These are phyloP conservation scores for Theonella swinhoei DNA, from an alignment of 37 sponge, comb jelly and placozoan genomes.

Conservation along the genomic window DNA sequence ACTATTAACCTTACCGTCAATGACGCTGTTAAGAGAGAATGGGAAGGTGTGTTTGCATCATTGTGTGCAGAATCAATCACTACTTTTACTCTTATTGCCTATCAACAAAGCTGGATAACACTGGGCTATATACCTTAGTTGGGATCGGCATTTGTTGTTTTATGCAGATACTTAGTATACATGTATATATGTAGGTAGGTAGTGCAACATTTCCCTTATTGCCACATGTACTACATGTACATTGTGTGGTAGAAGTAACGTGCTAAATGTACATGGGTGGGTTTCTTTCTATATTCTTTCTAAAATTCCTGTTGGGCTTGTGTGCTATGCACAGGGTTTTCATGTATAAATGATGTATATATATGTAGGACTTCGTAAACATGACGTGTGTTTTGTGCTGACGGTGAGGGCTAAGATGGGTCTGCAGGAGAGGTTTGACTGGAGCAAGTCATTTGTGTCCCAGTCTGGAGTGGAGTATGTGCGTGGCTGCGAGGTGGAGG, in stretches of 20 bases:
- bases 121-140: not conserved
- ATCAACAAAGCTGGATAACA: not conserved
- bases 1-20: slow-evolving; percentile 76
- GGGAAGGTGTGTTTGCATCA: slow-evolving; percentile 80
- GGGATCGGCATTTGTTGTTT: no score
- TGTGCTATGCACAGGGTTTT: no score
- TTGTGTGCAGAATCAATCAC: not conserved
- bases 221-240: no score
- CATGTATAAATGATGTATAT: no score
- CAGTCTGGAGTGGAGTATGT: slow-evolving; percentile 88
- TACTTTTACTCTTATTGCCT: no score
- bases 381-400: slow-evolving; percentile 96
- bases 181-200: no score
- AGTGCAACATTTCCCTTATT: no score
- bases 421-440: slow-evolving; percentile 56
- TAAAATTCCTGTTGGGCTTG: no score
- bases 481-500: slow-evolving; percentile 99
- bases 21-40: slow-evolving; percentile 74
- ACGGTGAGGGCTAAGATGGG: slow-evolving; percentile 74
- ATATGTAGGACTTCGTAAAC: slow-evolving; percentile 90
- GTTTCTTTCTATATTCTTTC: no score
- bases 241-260: no score
- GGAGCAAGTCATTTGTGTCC: slow-evolving; percentile 60
- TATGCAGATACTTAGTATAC: no score
- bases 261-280: no score